These are phyloP conservation scores for Cherax quadricarinatus DNA, from an alignment of 1,140 invertebrate genomes.

Conservation along the genomic window DNA sequence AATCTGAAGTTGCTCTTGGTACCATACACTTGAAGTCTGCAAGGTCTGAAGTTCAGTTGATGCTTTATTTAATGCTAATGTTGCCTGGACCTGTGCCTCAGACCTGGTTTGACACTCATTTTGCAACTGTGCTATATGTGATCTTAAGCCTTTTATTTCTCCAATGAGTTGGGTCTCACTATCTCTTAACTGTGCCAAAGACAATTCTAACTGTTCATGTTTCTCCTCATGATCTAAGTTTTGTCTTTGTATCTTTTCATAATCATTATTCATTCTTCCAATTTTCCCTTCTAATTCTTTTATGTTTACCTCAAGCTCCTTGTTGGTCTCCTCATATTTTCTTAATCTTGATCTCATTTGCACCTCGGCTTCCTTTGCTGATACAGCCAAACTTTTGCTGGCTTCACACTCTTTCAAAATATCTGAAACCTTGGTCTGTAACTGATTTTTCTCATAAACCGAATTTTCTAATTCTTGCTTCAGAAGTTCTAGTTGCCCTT, in stretches of 20 bases:
- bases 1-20: slow-evolving; percentile 60
- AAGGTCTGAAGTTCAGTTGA: slow-evolving; percentile 27
- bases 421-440: slow-evolving; percentile 34
- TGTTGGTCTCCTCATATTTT: slow-evolving; percentile 55
- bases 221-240: slow-evolving; percentile 18
- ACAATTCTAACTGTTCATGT: slow-evolving; percentile 18
- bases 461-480: slow-evolving; percentile 64
- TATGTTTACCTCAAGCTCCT: slow-evolving; percentile 37
- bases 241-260: background rate
- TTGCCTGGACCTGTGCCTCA: slow-evolving; percentile 47
- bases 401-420: slow-evolving; percentile 33
- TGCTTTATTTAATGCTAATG: slow-evolving; percentile 10
- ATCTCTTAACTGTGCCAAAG: slow-evolving; percentile 27
- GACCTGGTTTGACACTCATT: slow-evolving; percentile 11
- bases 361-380: slow-evolving; percentile 47
- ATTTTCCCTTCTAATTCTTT: slow-evolving; percentile 21
- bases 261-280: slow-evolving; percentile 23
- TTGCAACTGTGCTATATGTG: slow-evolving; percentile 24
- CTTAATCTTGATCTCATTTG: slow-evolving; percentile 36
- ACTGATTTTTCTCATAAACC: slow-evolving; percentile 47
- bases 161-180: slow-evolving; percentile 12
- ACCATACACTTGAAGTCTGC: slow-evolving; percentile 36
- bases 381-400: slow-evolving; percentile 19
- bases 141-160: slow-evolving; percentile 33
- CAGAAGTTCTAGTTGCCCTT: slow-evolving; percentile 62